A percentile compares a stretch with the other conserved stretches of the same genome.
Evolutionary conservation across 2,888 invertebrate genomes (phyloP).

Genomic region (Lasioglossum calceatum): DNA sequence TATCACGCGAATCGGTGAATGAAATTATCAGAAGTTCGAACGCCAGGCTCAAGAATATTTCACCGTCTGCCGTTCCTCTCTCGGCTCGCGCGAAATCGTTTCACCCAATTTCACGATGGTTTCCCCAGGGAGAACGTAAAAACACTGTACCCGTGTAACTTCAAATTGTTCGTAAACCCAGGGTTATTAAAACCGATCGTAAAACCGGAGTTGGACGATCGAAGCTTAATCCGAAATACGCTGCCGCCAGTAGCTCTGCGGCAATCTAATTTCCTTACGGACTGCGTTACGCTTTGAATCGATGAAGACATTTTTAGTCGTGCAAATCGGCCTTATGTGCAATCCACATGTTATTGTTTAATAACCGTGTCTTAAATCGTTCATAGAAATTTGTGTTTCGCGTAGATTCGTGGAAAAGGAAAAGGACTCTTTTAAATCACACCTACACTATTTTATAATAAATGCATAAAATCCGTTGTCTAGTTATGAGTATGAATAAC

Average conservation of each 20-base stretch:
- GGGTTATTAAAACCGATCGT: conserved; percentile 21
- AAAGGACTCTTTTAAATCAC: no score
- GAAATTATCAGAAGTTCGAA: background rate
- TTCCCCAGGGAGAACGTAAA: conserved; percentile 9
- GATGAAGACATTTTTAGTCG: background rate
- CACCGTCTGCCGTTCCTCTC: background rate
- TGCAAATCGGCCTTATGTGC: background rate
- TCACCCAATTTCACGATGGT: conserved; percentile 9
- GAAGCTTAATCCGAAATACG: conserved; percentile 1
- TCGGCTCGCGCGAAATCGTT: background rate
- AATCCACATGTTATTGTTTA: background rate
- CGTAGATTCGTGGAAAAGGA: background rate
- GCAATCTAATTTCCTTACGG: conserved; percentile 10
- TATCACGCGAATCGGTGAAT: background rate
- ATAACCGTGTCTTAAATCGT: background rate
- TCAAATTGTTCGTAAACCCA: conserved; percentile 6
- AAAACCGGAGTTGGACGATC: conserved; percentile 15
- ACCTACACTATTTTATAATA: no score
- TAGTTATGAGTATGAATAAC: no score
- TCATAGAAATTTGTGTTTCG: background rate
- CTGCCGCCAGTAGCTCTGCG: background rate
- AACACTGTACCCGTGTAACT: conserved; percentile 10
- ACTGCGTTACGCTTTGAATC: background rate
- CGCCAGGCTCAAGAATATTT: background rate
- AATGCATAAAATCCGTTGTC: no score